These are phyloP conservation scores for Acleris emargana DNA, from an alignment of 2,888 invertebrate species.

Conservation along the genomic window DNA sequence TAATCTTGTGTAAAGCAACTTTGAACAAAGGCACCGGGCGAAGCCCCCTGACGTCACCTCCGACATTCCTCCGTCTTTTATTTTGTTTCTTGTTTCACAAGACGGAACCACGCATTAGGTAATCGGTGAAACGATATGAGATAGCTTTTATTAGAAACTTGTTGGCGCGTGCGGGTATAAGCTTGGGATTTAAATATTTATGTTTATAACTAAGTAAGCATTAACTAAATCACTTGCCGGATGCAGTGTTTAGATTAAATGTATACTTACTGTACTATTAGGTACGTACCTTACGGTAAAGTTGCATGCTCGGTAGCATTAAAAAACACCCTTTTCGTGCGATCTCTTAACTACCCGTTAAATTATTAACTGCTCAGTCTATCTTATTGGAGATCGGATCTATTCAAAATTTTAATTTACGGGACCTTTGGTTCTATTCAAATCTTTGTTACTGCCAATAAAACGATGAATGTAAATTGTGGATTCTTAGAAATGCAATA, in stretches of 20 bases:
- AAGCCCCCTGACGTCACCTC: constrained; percentile 16
- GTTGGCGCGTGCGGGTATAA: constrained; percentile 19
- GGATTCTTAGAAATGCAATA: too few species aligned
- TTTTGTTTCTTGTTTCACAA: constrained; percentile 14
- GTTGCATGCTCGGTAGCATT: too few species aligned
- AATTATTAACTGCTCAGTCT: too few species aligned
- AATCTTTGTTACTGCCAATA: too few species aligned
- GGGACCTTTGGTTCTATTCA: too few species aligned
- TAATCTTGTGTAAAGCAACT: too few species aligned
- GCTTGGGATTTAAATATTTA: neutral
- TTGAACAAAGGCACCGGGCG: constrained; percentile 1
- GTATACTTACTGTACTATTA: neutral
- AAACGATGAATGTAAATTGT: too few species aligned
- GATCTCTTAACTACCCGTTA: too few species aligned
- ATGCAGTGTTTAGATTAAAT: neutral
- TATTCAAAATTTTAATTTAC: too few species aligned
- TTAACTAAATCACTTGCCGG: neutral
- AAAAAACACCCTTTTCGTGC: too few species aligned
- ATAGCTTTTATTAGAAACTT: constrained; percentile 34
- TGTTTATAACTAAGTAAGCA: neutral
- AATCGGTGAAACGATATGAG: constrained; percentile 35
- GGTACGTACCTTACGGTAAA: neutral
- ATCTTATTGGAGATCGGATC: too few species aligned
- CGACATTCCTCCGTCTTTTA: constrained; percentile 27
- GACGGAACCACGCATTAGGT: constrained; percentile 35